Conservation (phyloP, 1,140 invertebrate genomes). For the Drosophila saltans region DNA sequence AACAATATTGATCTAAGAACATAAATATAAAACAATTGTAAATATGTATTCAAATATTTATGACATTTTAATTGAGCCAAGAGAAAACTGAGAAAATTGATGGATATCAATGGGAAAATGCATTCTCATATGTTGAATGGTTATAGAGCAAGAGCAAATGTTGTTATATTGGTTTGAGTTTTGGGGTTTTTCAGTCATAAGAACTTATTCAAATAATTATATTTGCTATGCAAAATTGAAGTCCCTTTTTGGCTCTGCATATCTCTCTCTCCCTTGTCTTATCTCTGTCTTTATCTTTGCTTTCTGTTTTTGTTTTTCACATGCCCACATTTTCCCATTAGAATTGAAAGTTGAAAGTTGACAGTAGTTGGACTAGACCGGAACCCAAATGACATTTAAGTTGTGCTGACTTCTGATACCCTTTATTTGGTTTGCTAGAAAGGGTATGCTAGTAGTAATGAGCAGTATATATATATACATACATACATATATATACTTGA, state of each 20-base stretch:
- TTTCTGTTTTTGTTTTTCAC: background rate
- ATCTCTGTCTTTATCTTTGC: background rate
- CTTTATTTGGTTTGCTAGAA: background rate
- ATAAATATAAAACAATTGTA: constrained; percentile 31
- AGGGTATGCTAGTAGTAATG: background rate
- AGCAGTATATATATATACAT: too few relatives aligned
- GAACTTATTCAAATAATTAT: constrained; percentile 51
- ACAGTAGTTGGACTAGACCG: constrained; percentile 7
- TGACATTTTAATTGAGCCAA: constrained; percentile 59
- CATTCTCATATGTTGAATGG: constrained; percentile 16
- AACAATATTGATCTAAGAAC: constrained; percentile 35
- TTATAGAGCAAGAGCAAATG: background rate
- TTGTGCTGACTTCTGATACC: constrained; percentile 22
- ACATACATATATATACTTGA: too few relatives aligned
- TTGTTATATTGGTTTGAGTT: background rate
- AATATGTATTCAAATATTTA: constrained; percentile 62
- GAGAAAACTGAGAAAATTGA: background rate
- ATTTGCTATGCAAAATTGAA: constrained; percentile 65
- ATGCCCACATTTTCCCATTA: background rate
- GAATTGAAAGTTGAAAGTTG: background rate
- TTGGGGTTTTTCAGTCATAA: background rate
- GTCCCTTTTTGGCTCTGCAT: constrained; percentile 33
- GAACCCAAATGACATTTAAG: constrained; percentile 78
- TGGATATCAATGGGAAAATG: constrained; percentile 14
- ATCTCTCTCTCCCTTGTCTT: background rate